Percentiles rank a stretch among this genome's conserved stretches.
These are phyloP conservation scores for Dendropsophus ebraccatus DNA, from an alignment of 2,113 vertebrate genomes.

Conservation along the genomic window DNA sequence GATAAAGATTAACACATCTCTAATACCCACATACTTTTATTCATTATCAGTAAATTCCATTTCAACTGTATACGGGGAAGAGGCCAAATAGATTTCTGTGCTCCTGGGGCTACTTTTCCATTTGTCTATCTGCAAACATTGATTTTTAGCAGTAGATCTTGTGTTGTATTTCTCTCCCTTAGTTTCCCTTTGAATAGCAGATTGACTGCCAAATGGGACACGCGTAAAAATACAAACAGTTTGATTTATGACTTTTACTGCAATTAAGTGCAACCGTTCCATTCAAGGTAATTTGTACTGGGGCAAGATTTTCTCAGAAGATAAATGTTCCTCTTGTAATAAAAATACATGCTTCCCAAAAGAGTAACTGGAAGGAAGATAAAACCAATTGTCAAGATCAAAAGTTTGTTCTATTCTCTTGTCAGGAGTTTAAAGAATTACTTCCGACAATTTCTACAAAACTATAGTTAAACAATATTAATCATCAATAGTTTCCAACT, in stretches of 20 bases:
- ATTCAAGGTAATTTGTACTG: conserved; percentile 22
- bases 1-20: no score
- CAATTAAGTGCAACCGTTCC: conserved; percentile 25
- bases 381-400: conserved; percentile 15
- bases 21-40: background rate
- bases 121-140: background rate
- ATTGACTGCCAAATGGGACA: conserved; percentile 38
- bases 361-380: background rate
- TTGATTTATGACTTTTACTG: conserved; percentile 33
- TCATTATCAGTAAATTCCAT: no score
- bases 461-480: conserved; percentile 25
- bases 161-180: conserved; percentile 19
- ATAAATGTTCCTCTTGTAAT: conserved; percentile 32
- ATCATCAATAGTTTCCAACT: conserved; percentile 7
- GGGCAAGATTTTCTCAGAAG: background rate
- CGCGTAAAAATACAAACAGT: conserved; percentile 30
- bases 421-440: background rate
- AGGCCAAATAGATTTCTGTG: background rate
- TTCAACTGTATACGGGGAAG: background rate
- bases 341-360: background rate
- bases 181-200: conserved; percentile 16
- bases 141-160: conserved; percentile 21
- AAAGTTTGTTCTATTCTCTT: conserved; percentile 20
- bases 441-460: conserved; percentile 32
- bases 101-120: background rate